Evolutionary conservation across 2,888 invertebrate genomes (phyloP).

Genomic region (Dysmachus trigonus): DNA sequence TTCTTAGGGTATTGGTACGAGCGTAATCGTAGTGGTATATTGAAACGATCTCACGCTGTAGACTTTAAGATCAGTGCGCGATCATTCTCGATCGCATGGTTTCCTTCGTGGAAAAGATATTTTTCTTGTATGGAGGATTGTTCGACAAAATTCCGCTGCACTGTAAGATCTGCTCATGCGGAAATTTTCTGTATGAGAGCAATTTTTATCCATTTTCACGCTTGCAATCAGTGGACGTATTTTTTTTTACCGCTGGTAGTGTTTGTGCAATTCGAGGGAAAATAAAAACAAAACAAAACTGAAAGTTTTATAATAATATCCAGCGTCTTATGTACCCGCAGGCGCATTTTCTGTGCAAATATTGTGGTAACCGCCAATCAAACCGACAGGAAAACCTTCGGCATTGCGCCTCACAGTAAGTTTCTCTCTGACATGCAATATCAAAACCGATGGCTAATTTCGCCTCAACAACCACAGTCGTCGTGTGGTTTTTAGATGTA

Average conservation of each 20-base stretch:
- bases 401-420: neutral
- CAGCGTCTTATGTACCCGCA: constrained; percentile 16
- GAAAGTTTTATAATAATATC: constrained; percentile 24
- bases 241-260: neutral
- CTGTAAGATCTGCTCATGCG: constrained; percentile 13
- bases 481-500: neutral
- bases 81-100: constrained; percentile 33
- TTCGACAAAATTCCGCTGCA: constrained; percentile 3
- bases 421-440: constrained; percentile 21
- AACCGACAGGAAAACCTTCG: constrained; percentile 22
- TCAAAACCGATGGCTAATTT: neutral
- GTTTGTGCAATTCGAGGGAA: neutral
- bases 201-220: constrained; percentile 39
- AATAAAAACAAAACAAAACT: neutral
- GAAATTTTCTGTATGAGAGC: constrained; percentile 18
- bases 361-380: constrained; percentile 39
- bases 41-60: constrained; percentile 28
- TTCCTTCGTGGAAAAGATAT: constrained; percentile 28
- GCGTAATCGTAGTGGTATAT: constrained; percentile 2
- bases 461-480: neutral
- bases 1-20: neutral
- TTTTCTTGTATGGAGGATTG: constrained; percentile 11
- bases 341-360: constrained; percentile 38
- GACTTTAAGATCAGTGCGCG: constrained; percentile 26
- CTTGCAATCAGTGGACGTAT: neutral